Conservation (phyloP, 2,797 vertebrate species). For the Lates japonicus region DNA sequence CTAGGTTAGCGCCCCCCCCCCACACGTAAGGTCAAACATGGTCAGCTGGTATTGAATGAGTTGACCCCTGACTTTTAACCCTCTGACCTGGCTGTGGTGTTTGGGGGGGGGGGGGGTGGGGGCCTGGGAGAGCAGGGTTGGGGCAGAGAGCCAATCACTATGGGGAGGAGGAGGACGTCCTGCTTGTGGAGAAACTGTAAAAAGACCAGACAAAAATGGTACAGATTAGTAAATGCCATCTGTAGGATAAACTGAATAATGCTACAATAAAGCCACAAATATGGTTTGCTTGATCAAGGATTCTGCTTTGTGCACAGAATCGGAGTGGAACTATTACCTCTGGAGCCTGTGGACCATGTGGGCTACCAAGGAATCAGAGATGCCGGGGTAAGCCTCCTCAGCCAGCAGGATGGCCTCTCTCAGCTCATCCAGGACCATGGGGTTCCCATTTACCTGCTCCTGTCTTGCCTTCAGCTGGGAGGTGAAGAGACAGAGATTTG, state of each 20-base stretch:
- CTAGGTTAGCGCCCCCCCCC: slow-evolving; percentile 34
- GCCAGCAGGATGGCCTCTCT: slow-evolving; percentile 93
- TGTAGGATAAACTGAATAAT: background rate
- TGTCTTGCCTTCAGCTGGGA: slow-evolving; percentile 93
- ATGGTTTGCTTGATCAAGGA: accelerated
- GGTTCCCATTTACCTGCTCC: slow-evolving; percentile 91
- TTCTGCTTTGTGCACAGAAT: background rate
- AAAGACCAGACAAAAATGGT: background rate
- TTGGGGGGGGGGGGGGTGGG: slow-evolving; percentile 35
- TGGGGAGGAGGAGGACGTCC: slow-evolving; percentile 90
- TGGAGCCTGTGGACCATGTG: slow-evolving; percentile 95
- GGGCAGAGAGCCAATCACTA: slow-evolving; percentile 78
- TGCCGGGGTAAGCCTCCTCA: slow-evolving; percentile 94
- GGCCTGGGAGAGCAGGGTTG: slow-evolving; percentile 70
- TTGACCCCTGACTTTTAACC: slow-evolving; percentile 68
- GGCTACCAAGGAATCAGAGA: slow-evolving; percentile 94
- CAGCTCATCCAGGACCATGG: slow-evolving; percentile 94
- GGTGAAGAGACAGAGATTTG: background rate
- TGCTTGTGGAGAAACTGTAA: slow-evolving; percentile 91
- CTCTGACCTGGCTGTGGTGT: slow-evolving; percentile 72
- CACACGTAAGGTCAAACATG: slow-evolving; percentile 53
- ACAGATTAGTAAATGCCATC: background rate
- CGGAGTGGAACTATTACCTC: slow-evolving; percentile 83
- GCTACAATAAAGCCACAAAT: background rate
- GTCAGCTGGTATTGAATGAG: slow-evolving; percentile 74